Evolutionary conservation across 2,113 vertebrate species (phyloP), one percentile per base, ranked within the genome.

Genomic region (Dipodomys spectabilis): DNA sequence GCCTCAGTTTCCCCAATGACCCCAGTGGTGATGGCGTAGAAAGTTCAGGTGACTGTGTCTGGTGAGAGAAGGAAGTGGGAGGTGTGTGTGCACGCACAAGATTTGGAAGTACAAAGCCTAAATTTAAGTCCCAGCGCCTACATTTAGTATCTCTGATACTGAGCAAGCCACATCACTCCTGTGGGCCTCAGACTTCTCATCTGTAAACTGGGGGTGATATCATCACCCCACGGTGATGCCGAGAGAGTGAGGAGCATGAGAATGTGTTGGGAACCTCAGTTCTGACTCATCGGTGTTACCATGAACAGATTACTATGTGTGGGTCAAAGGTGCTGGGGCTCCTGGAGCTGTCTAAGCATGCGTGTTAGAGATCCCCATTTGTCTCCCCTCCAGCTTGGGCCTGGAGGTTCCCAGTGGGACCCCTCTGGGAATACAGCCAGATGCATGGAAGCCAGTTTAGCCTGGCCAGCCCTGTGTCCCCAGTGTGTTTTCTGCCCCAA

Each of bases 401-500:
- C 0, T 0, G 74, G 44, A 74, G 67, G 60, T 78, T 69, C 77
- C 82, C 0, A 2, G 25, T 7, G 82, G 75, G 73, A 28, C 82
- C 57, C 64, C 79, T 57, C 45, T 80, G 82, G 90, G 90, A 88
- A 44, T 19, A 27, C 83, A 53, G 82, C 86, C 83, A 53, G 84
- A 83, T 82, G 7, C 1, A 0, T 75, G 86, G 84, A 82, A 87
- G 91, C 88, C 74, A 65, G 93, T 97, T 72, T 39, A 2, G 82
- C 90, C 79, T 53, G 82, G 89, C 87, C 30, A 44, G 85, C 60
- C 86, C 39, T 73, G 90, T n/a, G 1, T 62, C 94, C 90, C 68
- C 94, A 97, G 96, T 65, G 86, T 81, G 83, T 69, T 94, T 93
- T 96, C 95, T 96, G 90, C 64, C 92, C 89, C 92, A 87, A 27